Evolutionary conservation across 2,797 vertebrate genomes (phyloP).

Genomic region (Bradypodion pumilum): DNA sequence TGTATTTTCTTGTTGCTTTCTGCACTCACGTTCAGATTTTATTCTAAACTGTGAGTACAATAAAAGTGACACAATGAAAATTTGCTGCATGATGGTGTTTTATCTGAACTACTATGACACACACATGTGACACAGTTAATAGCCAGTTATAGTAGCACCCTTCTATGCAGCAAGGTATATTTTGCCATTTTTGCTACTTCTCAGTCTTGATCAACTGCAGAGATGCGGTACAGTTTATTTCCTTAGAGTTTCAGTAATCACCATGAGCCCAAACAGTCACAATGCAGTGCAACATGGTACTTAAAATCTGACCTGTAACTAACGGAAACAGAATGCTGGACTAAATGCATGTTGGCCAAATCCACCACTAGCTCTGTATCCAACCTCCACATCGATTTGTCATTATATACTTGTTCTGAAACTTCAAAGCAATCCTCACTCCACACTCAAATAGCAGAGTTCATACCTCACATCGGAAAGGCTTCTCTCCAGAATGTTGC

Average conservation of each 20-base stretch:
- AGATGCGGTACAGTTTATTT: background rate
- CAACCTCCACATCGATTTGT: background rate
- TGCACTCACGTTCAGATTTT: background rate
- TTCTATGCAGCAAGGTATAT: background rate
- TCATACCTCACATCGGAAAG: slow-evolving; percentile 94
- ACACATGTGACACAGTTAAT: too few species aligned
- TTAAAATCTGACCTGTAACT: background rate
- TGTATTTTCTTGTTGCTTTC: background rate
- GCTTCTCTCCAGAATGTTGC: slow-evolving; percentile 97
- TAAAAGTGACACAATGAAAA: background rate
- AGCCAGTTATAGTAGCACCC: background rate
- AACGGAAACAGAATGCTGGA: background rate
- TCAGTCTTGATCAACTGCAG: background rate
- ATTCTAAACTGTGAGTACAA: background rate
- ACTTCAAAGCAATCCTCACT: background rate
- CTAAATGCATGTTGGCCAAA: background rate
- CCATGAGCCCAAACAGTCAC: background rate
- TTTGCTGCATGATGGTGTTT: background rate
- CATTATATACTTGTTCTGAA: background rate
- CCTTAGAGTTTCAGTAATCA: background rate
- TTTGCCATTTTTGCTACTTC: background rate
- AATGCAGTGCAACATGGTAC: too few species aligned
- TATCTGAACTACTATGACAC: background rate
- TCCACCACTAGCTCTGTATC: background rate
- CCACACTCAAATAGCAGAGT: background rate